Base-by-base conservation (phyloP, 2,888 invertebrate species). In the Empis livida region DNA sequence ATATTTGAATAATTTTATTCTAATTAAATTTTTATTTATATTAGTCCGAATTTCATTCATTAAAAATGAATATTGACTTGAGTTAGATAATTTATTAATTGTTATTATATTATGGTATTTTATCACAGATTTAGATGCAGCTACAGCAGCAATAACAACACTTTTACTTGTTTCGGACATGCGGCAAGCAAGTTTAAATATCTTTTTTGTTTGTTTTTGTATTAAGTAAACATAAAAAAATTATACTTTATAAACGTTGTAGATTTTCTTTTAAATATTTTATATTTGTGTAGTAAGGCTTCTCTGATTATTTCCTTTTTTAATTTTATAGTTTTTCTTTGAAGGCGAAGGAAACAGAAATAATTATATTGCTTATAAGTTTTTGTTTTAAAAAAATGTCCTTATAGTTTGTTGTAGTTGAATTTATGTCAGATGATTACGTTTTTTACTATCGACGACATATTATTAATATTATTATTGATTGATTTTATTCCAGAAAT, bases 41-140 rank as follows among this genome's bases (percentile, higher is more conserved):
- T 64, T 65, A 51, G 60, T 61, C 63, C 64, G 62, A 60, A 63
- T 59, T 58, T 63, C 67, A 65, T 67, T 63, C 69, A 68, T 68
- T 62, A 68, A 67, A 63, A 65, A 63, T 57, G 59, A 58, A 61
- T 42, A 32, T 10, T 43, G 39, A 37, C 39, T 17, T 17, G 11
- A 39, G 20, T 8, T 27, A 27, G 2, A 8, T 27, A 27, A 27
- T 27, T 27, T 27, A 27, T 27, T 27, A 20, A 20, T 20, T 20
- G 9, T 27, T 27, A 27, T 39, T 17, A 17, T 39, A 39, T 17
- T 39, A 17, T 11, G 13, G 17, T 59, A 58, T 49, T 55, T 58
- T 59, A 63, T 59, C 60, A 63, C 61, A 56, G 59, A 54, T 52
- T 57, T 53, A 59, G 31, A 45, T 43, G 45, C 48, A 42, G 44